phyloP scores from a whole-genome alignment of 2,797 vertebrate genomes.

The Gymnoscopelus microlampas region DNA sequence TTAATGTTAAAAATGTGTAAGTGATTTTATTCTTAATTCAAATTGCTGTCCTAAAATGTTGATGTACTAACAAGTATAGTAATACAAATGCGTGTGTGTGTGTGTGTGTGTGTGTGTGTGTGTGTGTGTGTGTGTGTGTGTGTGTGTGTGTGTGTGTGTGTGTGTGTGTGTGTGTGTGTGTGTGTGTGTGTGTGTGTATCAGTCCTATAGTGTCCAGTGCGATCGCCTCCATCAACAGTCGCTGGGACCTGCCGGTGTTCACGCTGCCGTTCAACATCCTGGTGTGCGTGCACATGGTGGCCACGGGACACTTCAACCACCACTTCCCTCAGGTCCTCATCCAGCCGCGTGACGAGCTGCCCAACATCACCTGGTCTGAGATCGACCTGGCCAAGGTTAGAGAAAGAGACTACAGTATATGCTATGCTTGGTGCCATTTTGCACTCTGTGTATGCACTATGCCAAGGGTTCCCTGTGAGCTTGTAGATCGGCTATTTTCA shows the following conservation, averaged over 20 bases:
- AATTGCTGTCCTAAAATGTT: too few relatives aligned
- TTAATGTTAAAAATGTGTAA: too few relatives aligned
- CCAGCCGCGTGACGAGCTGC: slow-evolving; percentile 77
- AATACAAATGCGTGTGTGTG: not conserved
- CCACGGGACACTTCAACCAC: slow-evolving; percentile 89
- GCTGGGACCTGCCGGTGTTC: slow-evolving; percentile 95
- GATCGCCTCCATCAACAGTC: slow-evolving; percentile 87
- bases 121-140: not conserved
- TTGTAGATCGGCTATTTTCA: too few relatives aligned
- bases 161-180: not conserved
- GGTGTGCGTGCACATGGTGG: slow-evolving; percentile 88
- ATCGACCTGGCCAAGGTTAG: slow-evolving; percentile 86
- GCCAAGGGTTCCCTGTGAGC: too few relatives aligned
- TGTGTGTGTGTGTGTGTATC: slow-evolving; percentile 9
- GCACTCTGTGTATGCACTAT: too few relatives aligned
- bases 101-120: not conserved
- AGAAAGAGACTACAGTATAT: not conserved
- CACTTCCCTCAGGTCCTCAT: slow-evolving; percentile 89
- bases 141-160: not conserved
- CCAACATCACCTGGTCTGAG: slow-evolving; percentile 91
- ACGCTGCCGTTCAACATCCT: slow-evolving; percentile 94
- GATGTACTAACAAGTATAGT: too few relatives aligned
- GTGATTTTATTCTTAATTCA: too few relatives aligned
- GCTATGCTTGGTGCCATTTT: too few relatives aligned
- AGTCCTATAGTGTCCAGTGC: slow-evolving; percentile 93